Conservation (phyloP, 1,140 invertebrate species). For the Conus betulinus region DNA sequence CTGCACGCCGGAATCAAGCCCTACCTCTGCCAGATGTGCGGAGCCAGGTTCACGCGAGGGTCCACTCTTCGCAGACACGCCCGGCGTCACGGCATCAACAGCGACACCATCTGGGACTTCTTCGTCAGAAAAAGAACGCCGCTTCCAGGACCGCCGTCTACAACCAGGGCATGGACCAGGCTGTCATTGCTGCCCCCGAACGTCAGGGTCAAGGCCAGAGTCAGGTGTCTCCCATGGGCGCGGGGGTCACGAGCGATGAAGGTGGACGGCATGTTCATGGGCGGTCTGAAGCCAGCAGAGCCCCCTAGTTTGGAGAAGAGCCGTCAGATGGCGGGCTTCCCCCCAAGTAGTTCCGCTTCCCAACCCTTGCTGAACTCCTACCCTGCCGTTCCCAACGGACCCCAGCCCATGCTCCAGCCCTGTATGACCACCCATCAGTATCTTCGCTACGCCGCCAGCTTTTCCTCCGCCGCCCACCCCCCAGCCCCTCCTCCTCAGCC, state of each 20-base stretch:
- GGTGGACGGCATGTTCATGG: background rate
- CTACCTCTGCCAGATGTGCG: slow-evolving; percentile 79
- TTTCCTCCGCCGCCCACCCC: slow-evolving; percentile 43
- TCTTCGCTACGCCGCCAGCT: slow-evolving; percentile 44
- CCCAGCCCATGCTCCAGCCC: slow-evolving; percentile 57
- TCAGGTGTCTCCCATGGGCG: background rate
- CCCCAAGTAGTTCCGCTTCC: background rate
- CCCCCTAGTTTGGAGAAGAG: background rate
- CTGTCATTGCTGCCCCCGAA: background rate
- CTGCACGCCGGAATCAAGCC: slow-evolving; percentile 78
- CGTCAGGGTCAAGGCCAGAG: background rate
- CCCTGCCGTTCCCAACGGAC: slow-evolving; percentile 19
- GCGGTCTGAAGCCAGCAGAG: background rate
- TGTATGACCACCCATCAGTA: slow-evolving; percentile 53
- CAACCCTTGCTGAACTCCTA: slow-evolving; percentile 35
- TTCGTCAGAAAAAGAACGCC: slow-evolving; percentile 45
- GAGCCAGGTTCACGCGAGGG: slow-evolving; percentile 71
- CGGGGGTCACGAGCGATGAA: background rate
- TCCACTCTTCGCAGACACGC: slow-evolving; percentile 68
- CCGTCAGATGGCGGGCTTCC: background rate
- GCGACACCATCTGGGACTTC: slow-evolving; percentile 65
- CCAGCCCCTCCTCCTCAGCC: background rate
- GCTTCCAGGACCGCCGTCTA: background rate
- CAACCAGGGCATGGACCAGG: slow-evolving; percentile 14
- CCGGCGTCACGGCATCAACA: slow-evolving; percentile 53